phyloP scores from a whole-genome alignment of 2,113 vertebrate genomes.

The Protobothrops mucrosquamatus region DNA sequence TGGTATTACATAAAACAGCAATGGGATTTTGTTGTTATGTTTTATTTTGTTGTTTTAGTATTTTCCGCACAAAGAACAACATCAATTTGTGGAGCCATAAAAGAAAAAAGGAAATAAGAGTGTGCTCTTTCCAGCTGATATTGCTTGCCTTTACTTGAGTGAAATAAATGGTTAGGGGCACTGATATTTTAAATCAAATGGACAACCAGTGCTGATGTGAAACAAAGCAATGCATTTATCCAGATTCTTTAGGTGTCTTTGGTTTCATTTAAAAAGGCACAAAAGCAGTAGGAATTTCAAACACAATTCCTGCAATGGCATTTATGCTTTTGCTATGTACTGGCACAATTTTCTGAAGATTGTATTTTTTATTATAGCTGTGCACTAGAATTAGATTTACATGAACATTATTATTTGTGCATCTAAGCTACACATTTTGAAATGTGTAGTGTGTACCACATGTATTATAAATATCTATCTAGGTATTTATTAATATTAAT shows the following conservation, averaged over 20 bases:
- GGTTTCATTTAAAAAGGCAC: conserved; percentile 15
- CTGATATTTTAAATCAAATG: conserved; percentile 45
- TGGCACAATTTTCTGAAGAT: conserved; percentile 19
- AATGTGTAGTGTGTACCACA: conserved; percentile 28
- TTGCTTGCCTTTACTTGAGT: conserved; percentile 33
- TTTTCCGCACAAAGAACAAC: neutral
- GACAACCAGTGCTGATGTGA: conserved; percentile 3
- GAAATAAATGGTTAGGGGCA: conserved; percentile 32
- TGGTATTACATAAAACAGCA: conserved; percentile 34
- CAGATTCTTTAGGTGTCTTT: neutral
- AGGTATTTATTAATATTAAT: conserved; percentile 24
- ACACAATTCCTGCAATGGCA: neutral
- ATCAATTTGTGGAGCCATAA: conserved; percentile 26
- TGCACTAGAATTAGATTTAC: conserved; percentile 39
- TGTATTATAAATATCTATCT: conserved; percentile 40
- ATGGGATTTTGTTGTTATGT: neutral
- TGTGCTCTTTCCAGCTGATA: conserved; percentile 29
- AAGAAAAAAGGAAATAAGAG: neutral
- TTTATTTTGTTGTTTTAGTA: neutral
- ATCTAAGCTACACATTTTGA: conserved; percentile 38
- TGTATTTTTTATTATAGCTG: conserved; percentile 45
- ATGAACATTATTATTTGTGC: neutral
- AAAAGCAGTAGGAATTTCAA: conserved; percentile 37
- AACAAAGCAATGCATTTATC: conserved; percentile 33
- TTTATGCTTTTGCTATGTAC: conserved; percentile 36